Percentiles rank a stretch among this genome's conserved stretches.
phyloP scores from a whole-genome alignment of 2,888 invertebrate species.

The Neuroscelio doddi region DNA sequence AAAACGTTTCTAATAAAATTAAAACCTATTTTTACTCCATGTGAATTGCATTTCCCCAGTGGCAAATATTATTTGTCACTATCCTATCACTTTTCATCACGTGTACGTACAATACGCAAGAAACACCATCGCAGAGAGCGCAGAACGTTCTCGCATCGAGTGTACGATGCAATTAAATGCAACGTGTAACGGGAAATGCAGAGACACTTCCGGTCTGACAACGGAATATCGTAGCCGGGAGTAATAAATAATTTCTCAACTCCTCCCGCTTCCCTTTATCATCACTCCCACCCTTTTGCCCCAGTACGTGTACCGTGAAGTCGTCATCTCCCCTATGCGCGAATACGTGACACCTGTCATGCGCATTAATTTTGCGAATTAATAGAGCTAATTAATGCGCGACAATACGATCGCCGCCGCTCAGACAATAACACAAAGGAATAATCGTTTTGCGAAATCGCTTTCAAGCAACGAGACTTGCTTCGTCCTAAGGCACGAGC shows the following conservation, averaged over 20 bases:
- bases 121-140: conserved; percentile 6
- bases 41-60: neutral
- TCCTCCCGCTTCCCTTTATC: conserved; percentile 31
- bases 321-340: conserved; percentile 17
- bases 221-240: conserved; percentile 28
- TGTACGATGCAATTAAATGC: conserved; percentile 53
- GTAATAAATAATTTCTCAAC: conserved; percentile 37
- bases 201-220: conserved; percentile 25
- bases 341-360: conserved; percentile 43
- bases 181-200: conserved; percentile 40
- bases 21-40: no score
- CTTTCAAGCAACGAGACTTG: conserved; percentile 40
- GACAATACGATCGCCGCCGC: conserved; percentile 8
- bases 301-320: conserved; percentile 21
- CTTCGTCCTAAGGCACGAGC: neutral
- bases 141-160: conserved; percentile 9
- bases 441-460: conserved; percentile 7
- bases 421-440: neutral
- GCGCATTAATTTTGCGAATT: conserved; percentile 58
- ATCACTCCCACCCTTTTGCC: conserved; percentile 13
- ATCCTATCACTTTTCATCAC: neutral
- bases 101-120: conserved; percentile 14
- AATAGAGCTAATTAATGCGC: conserved; percentile 59
- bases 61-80: conserved; percentile 8
- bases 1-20: no score